Percentiles rank a stretch among this genome's conserved stretches.
phyloP scores from a whole-genome alignment of 2,888 invertebrate species.

The Scotopteryx bipunctaria region DNA sequence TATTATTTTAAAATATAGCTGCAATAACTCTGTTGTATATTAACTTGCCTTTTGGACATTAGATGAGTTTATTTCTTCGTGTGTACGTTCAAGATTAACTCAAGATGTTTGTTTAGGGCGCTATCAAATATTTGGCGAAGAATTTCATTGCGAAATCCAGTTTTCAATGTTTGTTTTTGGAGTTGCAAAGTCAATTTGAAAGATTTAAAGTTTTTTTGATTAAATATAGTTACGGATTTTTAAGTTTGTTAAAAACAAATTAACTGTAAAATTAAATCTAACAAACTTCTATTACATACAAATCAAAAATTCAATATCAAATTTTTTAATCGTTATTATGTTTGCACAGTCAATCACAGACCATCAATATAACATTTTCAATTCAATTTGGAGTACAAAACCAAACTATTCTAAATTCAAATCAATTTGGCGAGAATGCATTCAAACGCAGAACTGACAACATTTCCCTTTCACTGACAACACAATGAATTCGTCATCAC shows the following conservation, averaged over 20 bases:
- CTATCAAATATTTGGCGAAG: conserved; percentile 48
- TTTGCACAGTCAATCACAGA: no score
- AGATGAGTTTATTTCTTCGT: conserved; percentile 41
- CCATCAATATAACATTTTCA: neutral
- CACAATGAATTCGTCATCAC: conserved; percentile 26
- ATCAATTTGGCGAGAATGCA: conserved; percentile 15
- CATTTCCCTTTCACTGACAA: conserved; percentile 19
- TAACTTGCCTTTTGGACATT: conserved; percentile 24
- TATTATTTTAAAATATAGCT: conserved; percentile 60
- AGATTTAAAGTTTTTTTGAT: conserved; percentile 21
- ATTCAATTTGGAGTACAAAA: neutral
- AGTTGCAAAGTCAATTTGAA: conserved; percentile 34
- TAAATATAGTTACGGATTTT: conserved; percentile 2
- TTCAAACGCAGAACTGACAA: no score
- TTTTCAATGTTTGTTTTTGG: conserved; percentile 39
- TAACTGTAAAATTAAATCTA: no score
- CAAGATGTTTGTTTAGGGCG: conserved; percentile 51
- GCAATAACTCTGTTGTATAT: conserved; percentile 38
- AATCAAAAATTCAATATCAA: no score
- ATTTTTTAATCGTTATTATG: no score
- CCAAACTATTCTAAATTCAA: conserved; percentile 10
- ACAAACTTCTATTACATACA: no score
- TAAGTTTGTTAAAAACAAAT: neutral
- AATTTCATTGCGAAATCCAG: conserved; percentile 43
- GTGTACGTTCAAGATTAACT: conserved; percentile 48